phyloP scores from a whole-genome alignment of 1,140 invertebrate species.

The Gryon sp. region DNA sequence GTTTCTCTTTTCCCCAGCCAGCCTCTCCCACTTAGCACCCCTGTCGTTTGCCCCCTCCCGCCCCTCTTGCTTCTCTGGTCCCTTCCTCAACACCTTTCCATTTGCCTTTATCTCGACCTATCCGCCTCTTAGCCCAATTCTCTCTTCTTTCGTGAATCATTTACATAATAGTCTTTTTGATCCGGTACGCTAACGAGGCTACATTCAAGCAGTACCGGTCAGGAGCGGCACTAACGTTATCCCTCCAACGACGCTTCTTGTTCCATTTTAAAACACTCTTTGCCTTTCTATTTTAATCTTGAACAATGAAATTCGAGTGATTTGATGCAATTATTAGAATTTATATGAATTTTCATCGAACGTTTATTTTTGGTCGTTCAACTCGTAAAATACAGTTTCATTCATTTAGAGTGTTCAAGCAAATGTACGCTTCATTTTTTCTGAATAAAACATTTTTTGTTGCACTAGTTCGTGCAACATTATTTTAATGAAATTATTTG shows the following conservation, averaged over 20 bases:
- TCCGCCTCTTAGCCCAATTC: conserved; percentile 63
- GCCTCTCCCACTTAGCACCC: conserved; percentile 1
- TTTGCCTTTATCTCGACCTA: conserved; percentile 30
- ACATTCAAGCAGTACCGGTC: conserved; percentile 62
- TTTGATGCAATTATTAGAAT: conserved; percentile 24
- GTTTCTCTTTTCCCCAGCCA: neutral
- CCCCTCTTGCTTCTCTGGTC: conserved; percentile 11
- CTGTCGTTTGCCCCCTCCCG: neutral
- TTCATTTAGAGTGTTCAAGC: too few relatives aligned
- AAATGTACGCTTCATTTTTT: too few relatives aligned
- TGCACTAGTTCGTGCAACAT: too few relatives aligned
- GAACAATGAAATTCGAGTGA: conserved; percentile 20
- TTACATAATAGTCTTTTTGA: conserved; percentile 73
- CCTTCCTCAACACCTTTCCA: conserved; percentile 5
- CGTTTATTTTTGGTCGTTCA: neutral
- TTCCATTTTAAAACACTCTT: conserved; percentile 17
- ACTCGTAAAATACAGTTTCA: neutral
- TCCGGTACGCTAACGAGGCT: conserved; percentile 67
- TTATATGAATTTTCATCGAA: conserved; percentile 10
- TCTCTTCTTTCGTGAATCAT: conserved; percentile 70
- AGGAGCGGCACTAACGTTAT: conserved; percentile 18
- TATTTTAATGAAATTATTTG: too few relatives aligned
- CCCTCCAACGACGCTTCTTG: conserved; percentile 10
- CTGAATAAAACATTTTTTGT: too few relatives aligned
- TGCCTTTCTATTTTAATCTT: conserved; percentile 16